Conservation (phyloP, 2,888 invertebrate genomes). For the Dicranocentrus wangi region DNA sequence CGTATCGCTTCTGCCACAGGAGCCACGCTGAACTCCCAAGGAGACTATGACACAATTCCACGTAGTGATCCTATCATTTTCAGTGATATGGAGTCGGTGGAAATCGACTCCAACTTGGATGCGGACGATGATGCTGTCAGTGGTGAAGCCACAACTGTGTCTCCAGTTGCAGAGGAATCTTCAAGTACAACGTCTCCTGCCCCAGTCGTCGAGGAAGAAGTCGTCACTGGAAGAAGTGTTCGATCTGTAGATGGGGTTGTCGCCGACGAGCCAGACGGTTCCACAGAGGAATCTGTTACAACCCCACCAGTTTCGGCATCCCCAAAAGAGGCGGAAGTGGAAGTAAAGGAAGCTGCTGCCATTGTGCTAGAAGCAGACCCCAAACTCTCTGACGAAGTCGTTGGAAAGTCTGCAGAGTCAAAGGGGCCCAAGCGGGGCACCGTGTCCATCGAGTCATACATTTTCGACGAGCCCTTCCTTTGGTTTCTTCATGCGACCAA, state of each 20-base stretch:
- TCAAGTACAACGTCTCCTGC: not conserved
- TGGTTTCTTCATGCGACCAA: constrained; percentile 69
- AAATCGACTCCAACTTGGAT: constrained; percentile 15
- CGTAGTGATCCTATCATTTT: constrained; percentile 31
- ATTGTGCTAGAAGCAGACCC: not conserved
- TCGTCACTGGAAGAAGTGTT: constrained; percentile 22
- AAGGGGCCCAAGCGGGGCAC: constrained; percentile 45
- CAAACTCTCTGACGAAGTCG: constrained; percentile 1
- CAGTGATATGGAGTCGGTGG: constrained; percentile 21
- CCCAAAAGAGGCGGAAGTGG: not conserved
- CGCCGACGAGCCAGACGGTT: constrained; percentile 39
- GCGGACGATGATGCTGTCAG: constrained; percentile 28
- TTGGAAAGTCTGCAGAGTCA: constrained; percentile 9
- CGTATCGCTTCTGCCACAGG: constrained; percentile 66
- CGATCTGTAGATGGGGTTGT: constrained; percentile 2
- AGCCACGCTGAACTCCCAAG: constrained; percentile 62
- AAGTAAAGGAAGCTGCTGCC: not conserved
- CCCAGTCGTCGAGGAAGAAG: constrained; percentile 31
- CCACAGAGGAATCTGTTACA: constrained; percentile 28
- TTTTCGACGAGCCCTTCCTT: constrained; percentile 67
- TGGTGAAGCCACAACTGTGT: constrained; percentile 24
- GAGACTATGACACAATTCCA: constrained; percentile 49
- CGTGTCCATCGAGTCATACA: constrained; percentile 54
- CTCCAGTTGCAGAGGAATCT: not conserved
- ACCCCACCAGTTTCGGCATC: not conserved